Evolutionary conservation across 2,888 invertebrate genomes (phyloP).

Genomic region (Chorisops tibialis): DNA sequence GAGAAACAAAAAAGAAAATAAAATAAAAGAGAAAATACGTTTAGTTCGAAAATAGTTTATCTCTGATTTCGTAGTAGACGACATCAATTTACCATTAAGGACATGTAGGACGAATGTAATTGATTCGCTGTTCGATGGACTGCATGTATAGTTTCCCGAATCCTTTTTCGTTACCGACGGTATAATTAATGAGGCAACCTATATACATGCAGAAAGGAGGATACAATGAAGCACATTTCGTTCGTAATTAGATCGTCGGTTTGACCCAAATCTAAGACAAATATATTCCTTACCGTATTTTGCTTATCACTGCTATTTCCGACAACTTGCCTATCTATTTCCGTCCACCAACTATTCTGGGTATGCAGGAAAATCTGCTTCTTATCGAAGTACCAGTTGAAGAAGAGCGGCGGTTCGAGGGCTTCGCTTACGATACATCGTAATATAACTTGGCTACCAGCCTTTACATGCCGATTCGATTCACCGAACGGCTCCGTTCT

Average conservation of each 20-base stretch:
- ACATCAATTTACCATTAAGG: constrained; percentile 68
- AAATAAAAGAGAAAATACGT: constrained; percentile 8
- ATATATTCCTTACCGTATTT: constrained; percentile 45
- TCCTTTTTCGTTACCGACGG: constrained; percentile 51
- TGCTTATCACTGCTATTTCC: constrained; percentile 47
- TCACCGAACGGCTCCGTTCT: constrained; percentile 86
- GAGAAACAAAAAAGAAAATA: not conserved
- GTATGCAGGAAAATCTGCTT: constrained; percentile 48
- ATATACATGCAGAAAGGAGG: constrained; percentile 36
- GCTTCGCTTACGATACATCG: constrained; percentile 88
- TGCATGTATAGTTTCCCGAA: constrained; percentile 84
- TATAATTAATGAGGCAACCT: constrained; percentile 53
- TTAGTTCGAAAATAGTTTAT: constrained; percentile 11
- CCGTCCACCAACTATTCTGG: constrained; percentile 48
- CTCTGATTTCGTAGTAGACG: not conserved
- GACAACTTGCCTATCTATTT: constrained; percentile 48
- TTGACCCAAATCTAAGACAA: not conserved
- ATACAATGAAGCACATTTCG: constrained; percentile 30
- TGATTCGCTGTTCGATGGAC: constrained; percentile 87
- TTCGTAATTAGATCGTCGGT: not conserved
- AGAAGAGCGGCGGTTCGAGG: constrained; percentile 85
- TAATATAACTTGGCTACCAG: constrained; percentile 81
- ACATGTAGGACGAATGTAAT: constrained; percentile 88
- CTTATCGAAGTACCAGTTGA: constrained; percentile 82
- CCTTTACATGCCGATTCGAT: constrained; percentile 84